Conservation (phyloP, 2,113 vertebrate species). For the Marmota flaviventris region DNA sequence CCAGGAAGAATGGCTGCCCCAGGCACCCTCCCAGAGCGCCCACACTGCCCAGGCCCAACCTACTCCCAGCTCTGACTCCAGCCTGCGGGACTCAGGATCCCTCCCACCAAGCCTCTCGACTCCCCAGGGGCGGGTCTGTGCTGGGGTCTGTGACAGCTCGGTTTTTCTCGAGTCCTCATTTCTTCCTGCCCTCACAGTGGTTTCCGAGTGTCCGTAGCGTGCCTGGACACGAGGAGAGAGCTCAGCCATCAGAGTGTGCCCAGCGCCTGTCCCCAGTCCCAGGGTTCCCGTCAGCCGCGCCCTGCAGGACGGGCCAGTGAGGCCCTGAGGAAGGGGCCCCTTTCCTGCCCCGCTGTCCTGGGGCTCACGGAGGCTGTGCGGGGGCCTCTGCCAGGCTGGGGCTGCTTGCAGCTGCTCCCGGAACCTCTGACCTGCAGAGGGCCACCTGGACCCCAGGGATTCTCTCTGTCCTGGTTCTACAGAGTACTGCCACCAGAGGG, state of each 20-base stretch:
- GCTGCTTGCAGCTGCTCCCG: background rate
- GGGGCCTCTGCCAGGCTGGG: background rate
- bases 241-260: too few species aligned
- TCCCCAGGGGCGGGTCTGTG: fast-evolving
- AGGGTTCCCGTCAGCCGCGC: too few species aligned
- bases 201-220: too few species aligned
- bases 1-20: background rate
- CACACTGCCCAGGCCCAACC: too few species aligned
- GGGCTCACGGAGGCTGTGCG: background rate
- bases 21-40: background rate
- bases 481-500: too few species aligned
- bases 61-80: too few species aligned
- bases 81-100: background rate
- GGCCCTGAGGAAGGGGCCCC: background rate
- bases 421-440: background rate
- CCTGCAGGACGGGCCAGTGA: background rate
- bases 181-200: too few species aligned
- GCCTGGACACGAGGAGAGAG: fast-evolving
- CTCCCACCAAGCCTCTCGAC: fast-evolving
- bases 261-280: too few species aligned
- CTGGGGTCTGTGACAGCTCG: background rate
- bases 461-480: background rate
- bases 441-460: background rate
- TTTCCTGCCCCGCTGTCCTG: background rate
- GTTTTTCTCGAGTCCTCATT: too few species aligned